Conservation (phyloP, 1,140 invertebrate species). For the Drosophila serrata region DNA sequence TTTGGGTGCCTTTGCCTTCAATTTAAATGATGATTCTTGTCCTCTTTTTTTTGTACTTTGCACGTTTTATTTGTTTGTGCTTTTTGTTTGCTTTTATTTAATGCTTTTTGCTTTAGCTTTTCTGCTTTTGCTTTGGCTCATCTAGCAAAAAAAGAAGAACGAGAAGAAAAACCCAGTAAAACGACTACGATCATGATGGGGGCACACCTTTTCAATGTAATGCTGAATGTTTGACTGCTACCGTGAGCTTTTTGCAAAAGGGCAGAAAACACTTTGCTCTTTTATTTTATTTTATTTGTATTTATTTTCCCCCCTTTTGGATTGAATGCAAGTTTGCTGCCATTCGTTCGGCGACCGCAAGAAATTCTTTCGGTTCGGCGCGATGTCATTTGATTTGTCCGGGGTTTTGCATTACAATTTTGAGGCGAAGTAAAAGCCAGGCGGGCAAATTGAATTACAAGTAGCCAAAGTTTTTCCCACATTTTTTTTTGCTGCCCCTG, state of each 20-base stretch:
- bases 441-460: slow-evolving; percentile 75
- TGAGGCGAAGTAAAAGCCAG: slow-evolving; percentile 58
- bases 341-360: slow-evolving; percentile 59
- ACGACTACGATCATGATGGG: slow-evolving; percentile 35
- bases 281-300: slow-evolving; percentile 31
- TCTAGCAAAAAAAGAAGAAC: slow-evolving; percentile 26
- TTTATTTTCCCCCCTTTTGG: slow-evolving; percentile 18
- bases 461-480: slow-evolving; percentile 77
- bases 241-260: slow-evolving; percentile 40
- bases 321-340: slow-evolving; percentile 78
- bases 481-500: slow-evolving; percentile 65
- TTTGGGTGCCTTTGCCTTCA: slow-evolving; percentile 30
- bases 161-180: slow-evolving; percentile 18
- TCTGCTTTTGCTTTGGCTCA: slow-evolving; percentile 20
- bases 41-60: slow-evolving; percentile 17
- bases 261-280: slow-evolving; percentile 44
- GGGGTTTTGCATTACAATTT: slow-evolving; percentile 81
- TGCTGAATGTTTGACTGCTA: slow-evolving; percentile 49
- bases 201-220: slow-evolving; percentile 56
- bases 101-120: slow-evolving; percentile 33
- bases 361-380: slow-evolving; percentile 71
- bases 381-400: slow-evolving; percentile 78
- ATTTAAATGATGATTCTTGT: slow-evolving; percentile 47
- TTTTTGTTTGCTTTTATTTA: slow-evolving; percentile 19
- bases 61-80: slow-evolving; percentile 45